Evolutionary conservation across 2,797 vertebrate species (phyloP), one percentile per base, ranked within the genome.

Genomic region (Coluber constrictor): DNA sequence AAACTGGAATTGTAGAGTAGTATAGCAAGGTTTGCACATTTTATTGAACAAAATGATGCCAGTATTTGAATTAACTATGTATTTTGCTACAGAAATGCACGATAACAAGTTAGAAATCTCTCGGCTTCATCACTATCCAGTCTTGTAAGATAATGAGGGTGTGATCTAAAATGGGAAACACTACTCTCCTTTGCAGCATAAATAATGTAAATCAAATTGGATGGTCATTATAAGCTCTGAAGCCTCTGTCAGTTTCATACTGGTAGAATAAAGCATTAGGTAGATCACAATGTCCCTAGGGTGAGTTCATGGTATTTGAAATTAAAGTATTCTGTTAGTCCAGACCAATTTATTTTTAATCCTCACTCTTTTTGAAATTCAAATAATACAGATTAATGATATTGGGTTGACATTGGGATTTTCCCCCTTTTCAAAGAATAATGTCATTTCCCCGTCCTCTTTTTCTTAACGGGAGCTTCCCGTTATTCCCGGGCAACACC

Each of bases 281-380:
- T 94, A 94, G 90, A 93, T 92, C 66, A 87, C 93, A 92, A 66
- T 2, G 54, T 10, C 66, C 90, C 92, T 20, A 93, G 92, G 74
- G 93, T 5, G 95, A 94, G 93, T 43, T 54, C 94, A 8, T 56
- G 29, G 20, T 91, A 90, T 94, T 94, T 94, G 37, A 93, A 25
- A 94, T 96, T 95, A 91, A 94, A 96, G 59, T 93, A 13, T 32
- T 94, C 0, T 92, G 92, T 94, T 94, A 94, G 1, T 95, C 96
- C 83, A 94, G 91, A 94, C 51, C n/a, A 94, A 93, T 95, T 96
- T 90, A 91, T 94, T 93, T 94, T 94, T 93, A 95, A 93, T 91
- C 20, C 1, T 1, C 88, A 13, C 29, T 95, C 95, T 18, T 2
- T 94, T 91, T 94, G 27, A 23, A 92, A 11, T 51, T 90, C 3